Evolutionary conservation across 2,797 vertebrate species (phyloP).

Genomic region (Sciaenops ocellatus): DNA sequence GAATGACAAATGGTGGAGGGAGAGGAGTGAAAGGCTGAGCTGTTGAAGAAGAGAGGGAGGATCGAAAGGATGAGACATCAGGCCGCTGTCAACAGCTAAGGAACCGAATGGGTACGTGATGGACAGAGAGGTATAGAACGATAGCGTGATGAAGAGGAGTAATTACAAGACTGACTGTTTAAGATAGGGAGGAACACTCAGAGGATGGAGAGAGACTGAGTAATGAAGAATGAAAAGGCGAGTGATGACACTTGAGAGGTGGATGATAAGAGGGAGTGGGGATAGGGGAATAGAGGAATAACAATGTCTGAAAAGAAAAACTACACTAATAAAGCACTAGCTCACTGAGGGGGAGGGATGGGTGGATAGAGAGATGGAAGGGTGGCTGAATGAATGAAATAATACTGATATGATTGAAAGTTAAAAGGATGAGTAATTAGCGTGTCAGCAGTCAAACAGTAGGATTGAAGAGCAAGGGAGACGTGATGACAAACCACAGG

Average conservation of each 20-base stretch:
- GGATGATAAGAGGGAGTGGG: constrained; percentile 58
- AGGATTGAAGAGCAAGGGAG: background rate
- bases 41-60: constrained; percentile 10
- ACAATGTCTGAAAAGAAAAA: constrained; percentile 60
- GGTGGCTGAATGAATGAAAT: constrained; percentile 19
- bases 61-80: constrained; percentile 50
- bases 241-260: constrained; percentile 70
- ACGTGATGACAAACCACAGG: background rate
- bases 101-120: constrained; percentile 42
- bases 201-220: constrained; percentile 50
- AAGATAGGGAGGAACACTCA: constrained; percentile 58
- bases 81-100: constrained; percentile 44
- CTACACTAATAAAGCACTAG: constrained; percentile 43
- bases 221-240: constrained; percentile 71
- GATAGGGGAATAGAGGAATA: constrained; percentile 58
- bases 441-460: constrained; percentile 27
- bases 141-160: constrained; percentile 63
- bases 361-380: background rate
- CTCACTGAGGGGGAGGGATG: background rate
- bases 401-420: constrained; percentile 26
- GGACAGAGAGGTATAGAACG: constrained; percentile 43
- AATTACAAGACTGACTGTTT: constrained; percentile 69
- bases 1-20: constrained; percentile 39
- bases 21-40: constrained; percentile 4
- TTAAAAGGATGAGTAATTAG: constrained; percentile 55